Conservation (phyloP, 2,888 invertebrate species). For the Monopis laevigella region DNA sequence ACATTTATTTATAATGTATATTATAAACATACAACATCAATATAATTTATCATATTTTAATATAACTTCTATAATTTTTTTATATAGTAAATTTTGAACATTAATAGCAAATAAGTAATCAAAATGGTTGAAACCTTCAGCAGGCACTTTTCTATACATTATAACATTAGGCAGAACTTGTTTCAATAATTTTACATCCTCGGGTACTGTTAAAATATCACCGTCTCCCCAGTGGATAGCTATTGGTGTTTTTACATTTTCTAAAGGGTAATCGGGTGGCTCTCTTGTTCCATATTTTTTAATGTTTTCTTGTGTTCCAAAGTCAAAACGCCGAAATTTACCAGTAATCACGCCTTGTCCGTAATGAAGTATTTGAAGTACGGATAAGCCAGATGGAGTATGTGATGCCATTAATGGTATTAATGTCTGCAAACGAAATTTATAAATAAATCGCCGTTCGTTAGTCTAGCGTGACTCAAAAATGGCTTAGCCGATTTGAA, state of each 20-base stretch:
- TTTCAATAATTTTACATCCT: neutral
- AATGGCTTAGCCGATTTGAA: too few species aligned
- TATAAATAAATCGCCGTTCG: neutral
- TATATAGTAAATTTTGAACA: conserved; percentile 20
- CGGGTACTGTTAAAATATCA: neutral
- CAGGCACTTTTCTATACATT: conserved; percentile 18
- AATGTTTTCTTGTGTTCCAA: conserved; percentile 28
- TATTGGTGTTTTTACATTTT: conserved; percentile 31
- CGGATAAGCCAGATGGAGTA: conserved; percentile 57
- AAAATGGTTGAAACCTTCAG: conserved; percentile 24
- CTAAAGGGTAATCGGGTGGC: conserved; percentile 43
- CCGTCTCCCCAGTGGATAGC: conserved; percentile 28
- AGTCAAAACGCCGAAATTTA: conserved; percentile 41
- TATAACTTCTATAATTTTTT: neutral
- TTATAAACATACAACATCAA: neutral
- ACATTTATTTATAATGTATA: too few species aligned
- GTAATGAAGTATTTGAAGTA: conserved; percentile 55
- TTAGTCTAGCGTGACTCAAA: neutral
- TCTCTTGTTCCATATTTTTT: conserved; percentile 12
- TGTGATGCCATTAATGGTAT: conserved; percentile 19
- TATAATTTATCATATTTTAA: neutral
- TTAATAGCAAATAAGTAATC: conserved; percentile 26
- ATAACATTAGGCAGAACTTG: neutral
- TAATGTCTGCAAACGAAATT: neutral
- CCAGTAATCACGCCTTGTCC: conserved; percentile 40